Evolutionary conservation across 2,888 invertebrate species (phyloP).

Genomic region (Drosophila fungiperda): DNA sequence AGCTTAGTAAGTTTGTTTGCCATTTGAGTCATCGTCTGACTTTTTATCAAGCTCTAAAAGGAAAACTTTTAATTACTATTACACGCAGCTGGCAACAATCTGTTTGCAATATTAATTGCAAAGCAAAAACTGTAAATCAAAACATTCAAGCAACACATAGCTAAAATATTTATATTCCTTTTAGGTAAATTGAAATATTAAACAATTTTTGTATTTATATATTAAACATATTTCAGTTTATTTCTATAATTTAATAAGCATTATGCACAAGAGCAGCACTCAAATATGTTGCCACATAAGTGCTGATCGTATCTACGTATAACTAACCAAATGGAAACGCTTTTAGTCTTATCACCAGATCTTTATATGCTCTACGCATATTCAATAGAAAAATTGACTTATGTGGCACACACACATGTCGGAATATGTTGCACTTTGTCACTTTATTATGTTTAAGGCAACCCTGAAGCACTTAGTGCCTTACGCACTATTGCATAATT

Average conservation of each 20-base stretch:
- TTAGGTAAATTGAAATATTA: background rate
- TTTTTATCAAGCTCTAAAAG: background rate
- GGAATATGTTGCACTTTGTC: constrained; percentile 20
- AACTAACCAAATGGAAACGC: constrained; percentile 8
- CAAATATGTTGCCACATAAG: background rate
- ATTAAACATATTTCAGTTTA: background rate
- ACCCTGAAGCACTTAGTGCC: constrained; percentile 47
- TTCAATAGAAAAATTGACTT: constrained; percentile 48
- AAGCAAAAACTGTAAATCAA: background rate
- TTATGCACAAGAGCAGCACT: background rate
- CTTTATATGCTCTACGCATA: constrained; percentile 16
- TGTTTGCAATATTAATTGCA: background rate
- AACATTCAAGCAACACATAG: background rate
- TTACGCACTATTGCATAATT: constrained; percentile 72
- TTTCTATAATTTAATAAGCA: background rate
- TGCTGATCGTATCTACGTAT: background rate
- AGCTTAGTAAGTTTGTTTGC: background rate
- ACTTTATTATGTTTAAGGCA: constrained; percentile 18
- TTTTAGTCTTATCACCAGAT: constrained; percentile 27
- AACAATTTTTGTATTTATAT: background rate
- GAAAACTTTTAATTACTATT: constrained; percentile 1
- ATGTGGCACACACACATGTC: constrained; percentile 9
- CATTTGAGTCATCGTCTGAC: background rate
- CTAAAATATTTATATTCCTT: background rate
- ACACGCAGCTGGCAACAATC: too few species aligned